Evolutionary conservation across 2,797 vertebrate genomes (phyloP), one percentile per base, ranked within the genome.

Genomic region (Epinephelus malabaricus): DNA sequence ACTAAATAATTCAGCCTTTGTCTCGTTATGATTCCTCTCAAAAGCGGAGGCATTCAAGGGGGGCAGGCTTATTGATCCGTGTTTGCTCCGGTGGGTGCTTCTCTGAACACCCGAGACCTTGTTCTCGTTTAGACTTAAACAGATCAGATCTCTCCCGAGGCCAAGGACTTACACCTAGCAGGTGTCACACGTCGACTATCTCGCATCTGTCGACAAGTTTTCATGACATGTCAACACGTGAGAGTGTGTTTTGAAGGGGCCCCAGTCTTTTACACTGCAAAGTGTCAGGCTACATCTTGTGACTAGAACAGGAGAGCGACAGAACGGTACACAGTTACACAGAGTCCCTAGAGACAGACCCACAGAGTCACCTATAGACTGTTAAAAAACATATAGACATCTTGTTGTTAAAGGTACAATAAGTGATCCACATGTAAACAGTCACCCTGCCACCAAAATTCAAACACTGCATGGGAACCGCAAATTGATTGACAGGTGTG

Each of bases 1-100:
- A 15, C 91, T 96, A 84, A 96, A 96, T 96, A 90, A 96, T 96
- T 96, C 90, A 96, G 65, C 82, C 64, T 65, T 56, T 59, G 83
- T 87, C 84, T 87, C 64, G 82, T 90, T 93, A 91, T 87, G 93
- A 92, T 88, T 88, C 84, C 78, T 79, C 80, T 92, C 56, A 86
- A 89, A 91, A 86, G 87, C 76, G 19, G 40, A 86, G 89, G 88
- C 91, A 75, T 77, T 87, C 53, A 84, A 68, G 73, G 46, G 74
- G 83, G 79, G 67, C 51, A 2, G 43, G 61, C 23, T 46, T 23
- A 38, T 61, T 85, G 87, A 88, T 68, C 83, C 76, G 68, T 38
- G 69, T 61, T 63, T 10, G 81, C 82, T 80, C 56, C 51, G 56
- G 77, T 79, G 89, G 88, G 82, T 78, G 89, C 90, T 76, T 73